Evolutionary conservation across 2,888 invertebrate species (phyloP), one percentile per base, ranked within the genome.

Genomic region (Digitonthophagus gazella): DNA sequence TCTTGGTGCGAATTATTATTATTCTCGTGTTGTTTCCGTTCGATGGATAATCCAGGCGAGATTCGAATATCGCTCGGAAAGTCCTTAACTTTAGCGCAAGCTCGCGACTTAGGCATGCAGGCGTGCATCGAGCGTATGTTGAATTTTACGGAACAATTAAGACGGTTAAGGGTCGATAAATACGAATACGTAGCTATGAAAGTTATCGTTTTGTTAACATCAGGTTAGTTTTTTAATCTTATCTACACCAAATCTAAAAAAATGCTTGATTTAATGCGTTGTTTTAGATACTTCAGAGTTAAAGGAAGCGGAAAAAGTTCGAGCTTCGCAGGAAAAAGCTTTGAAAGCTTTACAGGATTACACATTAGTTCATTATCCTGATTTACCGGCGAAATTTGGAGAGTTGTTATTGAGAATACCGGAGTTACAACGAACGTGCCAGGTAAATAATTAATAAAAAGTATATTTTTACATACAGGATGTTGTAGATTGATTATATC

Each of bases 181-280:
- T 96, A 96, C 83, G 98, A 98, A 85, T 98, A 96, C 83, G 96
- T 97, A 75, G 96, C 96, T 75, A 91, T 98, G 88, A 98, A 98
- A 86, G 96, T 96, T 74, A 93, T 96, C 78, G 92, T 96, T 71
- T 88, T 96, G 66, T 89, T 96, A 76, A 93, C 95, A 75, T 96
- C 96, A 80, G 95, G 97, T 96, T 5, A 67, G 67, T 18, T 64
- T 8, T 66, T 56, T 66, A 44, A 44, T 44, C n/a, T 44, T 14
- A 6, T 58, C 5, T 61, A 57, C 18, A 8, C 15, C 11, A 65
- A 15, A n/a, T 18, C 15, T 22, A 44, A 22, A 19, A 18, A 66
- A 61, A 54, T 54, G 3, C 1, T 22, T 18, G 2, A n/a, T 8
- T 58, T 16, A 66, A 4, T 65, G 8, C 14, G 18, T 67, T 57